These are phyloP conservation scores for Halyomorpha halys DNA, from an alignment of 1,140 invertebrate species.

Conservation along the genomic window DNA sequence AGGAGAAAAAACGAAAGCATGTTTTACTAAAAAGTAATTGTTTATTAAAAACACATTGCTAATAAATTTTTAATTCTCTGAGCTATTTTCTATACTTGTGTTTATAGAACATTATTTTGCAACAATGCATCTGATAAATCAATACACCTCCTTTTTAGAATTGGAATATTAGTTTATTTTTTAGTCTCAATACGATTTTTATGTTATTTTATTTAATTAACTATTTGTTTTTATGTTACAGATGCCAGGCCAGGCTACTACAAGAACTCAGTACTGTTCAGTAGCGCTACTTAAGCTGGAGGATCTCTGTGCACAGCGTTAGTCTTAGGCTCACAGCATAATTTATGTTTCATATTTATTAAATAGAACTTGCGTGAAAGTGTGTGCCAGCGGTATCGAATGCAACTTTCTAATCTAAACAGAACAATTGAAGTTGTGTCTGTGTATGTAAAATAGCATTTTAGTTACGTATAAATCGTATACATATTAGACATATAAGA, in stretches of 20 bases:
- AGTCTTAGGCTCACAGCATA: slow-evolving; percentile 1
- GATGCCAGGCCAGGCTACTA: slow-evolving; percentile 58
- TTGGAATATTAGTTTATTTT: too few species aligned
- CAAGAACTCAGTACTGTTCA: slow-evolving; percentile 76
- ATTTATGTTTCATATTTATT: slow-evolving; percentile 19
- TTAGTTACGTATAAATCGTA: slow-evolving; percentile 3
- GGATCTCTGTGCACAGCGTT: slow-evolving; percentile 13
- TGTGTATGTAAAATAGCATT: slow-evolving; percentile 14
- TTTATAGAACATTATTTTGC: too few species aligned
- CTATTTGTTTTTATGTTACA: slow-evolving; percentile 38
- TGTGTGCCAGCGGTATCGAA: slow-evolving; percentile 14
- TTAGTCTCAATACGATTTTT: too few species aligned
- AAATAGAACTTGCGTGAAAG: slow-evolving; percentile 15
- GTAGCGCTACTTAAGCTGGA: slow-evolving; percentile 63
- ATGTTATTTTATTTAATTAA: too few species aligned
- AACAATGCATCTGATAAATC: too few species aligned
- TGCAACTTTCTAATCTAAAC: slow-evolving; percentile 2
- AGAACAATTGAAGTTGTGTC: slow-evolving; percentile 14
- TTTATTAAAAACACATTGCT: too few species aligned
- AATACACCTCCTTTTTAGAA: too few species aligned
- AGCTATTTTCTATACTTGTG: too few species aligned
- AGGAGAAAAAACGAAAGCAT: too few species aligned
- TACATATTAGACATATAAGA: slow-evolving; percentile 2
- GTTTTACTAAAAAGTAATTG: too few species aligned
- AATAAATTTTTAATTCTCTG: too few species aligned